Percentiles rank a stretch among this genome's conserved stretches.
These are phyloP conservation scores for Heterochromis multidens DNA, from an alignment of 2,113 vertebrate species.

Conservation along the genomic window DNA sequence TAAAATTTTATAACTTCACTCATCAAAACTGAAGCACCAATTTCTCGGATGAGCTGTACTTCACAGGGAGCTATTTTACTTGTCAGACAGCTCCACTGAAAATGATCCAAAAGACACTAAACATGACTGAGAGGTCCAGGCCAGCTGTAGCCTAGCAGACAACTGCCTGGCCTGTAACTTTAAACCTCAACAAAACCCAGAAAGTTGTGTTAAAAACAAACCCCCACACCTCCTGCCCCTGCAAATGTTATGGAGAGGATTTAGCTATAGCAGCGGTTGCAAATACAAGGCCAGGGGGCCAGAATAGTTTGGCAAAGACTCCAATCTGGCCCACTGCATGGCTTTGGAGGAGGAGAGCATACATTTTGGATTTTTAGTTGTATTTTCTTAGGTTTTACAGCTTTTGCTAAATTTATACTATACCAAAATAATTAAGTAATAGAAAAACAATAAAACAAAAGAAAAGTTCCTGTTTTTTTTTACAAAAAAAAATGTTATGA, in stretches of 20 bases:
- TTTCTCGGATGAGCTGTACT: not conserved
- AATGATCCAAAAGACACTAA: not conserved
- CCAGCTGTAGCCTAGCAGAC: not conserved
- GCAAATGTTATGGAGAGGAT: not conserved
- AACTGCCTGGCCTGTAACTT: not conserved
- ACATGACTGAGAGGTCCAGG: not conserved
- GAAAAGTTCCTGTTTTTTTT: not conserved
- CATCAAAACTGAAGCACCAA: not conserved
- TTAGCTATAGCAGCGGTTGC: not conserved
- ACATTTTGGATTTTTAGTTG: not conserved
- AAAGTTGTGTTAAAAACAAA: not conserved
- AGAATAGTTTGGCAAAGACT: no score
- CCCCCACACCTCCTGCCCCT: not conserved
- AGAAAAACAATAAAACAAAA: not conserved
- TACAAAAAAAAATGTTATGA: no score
- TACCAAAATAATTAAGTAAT: no score
- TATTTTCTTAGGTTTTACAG: no score
- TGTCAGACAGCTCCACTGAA: not conserved
- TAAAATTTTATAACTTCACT: not conserved
- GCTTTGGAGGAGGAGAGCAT: not conserved
- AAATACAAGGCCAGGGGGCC: not conserved
- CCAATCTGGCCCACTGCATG: not conserved
- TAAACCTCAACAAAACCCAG: not conserved
- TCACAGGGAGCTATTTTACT: not conserved
- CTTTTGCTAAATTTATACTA: no score